Conservation (phyloP, 1,140 invertebrate genomes). For the Drosophila funebris region DNA sequence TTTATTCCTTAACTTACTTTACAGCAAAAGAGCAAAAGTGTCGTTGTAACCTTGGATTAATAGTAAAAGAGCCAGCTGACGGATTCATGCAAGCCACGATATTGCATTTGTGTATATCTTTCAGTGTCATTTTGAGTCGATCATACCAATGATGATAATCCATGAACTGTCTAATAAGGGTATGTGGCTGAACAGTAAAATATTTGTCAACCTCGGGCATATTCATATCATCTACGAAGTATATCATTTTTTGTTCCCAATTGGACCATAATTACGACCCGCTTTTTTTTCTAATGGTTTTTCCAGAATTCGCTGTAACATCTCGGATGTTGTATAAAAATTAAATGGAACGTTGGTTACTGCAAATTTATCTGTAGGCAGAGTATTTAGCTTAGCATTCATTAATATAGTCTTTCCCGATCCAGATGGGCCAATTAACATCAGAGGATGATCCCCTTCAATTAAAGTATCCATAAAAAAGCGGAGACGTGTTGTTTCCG, state of each 20-base stretch:
- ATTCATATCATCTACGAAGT: constrained; percentile 98
- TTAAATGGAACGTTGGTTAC: constrained; percentile 96
- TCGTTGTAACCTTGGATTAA: constrained; percentile 94
- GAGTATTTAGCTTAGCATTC: constrained; percentile 89
- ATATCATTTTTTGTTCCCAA: constrained; percentile 95
- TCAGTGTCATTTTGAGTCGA: constrained; percentile 91
- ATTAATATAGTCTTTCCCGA: constrained; percentile 94
- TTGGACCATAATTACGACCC: constrained; percentile 95
- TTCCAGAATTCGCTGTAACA: constrained; percentile 95
- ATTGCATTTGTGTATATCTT: constrained; percentile 96
- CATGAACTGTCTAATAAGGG: constrained; percentile 95
- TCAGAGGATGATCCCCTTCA: constrained; percentile 91
- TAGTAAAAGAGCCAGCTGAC: constrained; percentile 96
- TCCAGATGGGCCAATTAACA: constrained; percentile 95
- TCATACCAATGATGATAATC: constrained; percentile 97
- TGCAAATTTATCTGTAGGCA: constrained; percentile 85
- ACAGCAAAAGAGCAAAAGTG: constrained; percentile 97
- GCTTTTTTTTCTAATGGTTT: constrained; percentile 97
- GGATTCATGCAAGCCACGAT: constrained; percentile 98
- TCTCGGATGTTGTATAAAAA: constrained; percentile 96
- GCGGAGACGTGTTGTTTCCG: constrained; percentile 93
- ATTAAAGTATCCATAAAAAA: constrained; percentile 96
- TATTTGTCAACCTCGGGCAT: constrained; percentile 98
- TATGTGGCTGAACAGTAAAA: constrained; percentile 97
- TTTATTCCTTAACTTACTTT: constrained; percentile 84